Percentiles rank a stretch among this genome's conserved stretches.
Evolutionary conservation across 1,140 invertebrate genomes (phyloP).

Genomic region (Drosophila subobscura): DNA sequence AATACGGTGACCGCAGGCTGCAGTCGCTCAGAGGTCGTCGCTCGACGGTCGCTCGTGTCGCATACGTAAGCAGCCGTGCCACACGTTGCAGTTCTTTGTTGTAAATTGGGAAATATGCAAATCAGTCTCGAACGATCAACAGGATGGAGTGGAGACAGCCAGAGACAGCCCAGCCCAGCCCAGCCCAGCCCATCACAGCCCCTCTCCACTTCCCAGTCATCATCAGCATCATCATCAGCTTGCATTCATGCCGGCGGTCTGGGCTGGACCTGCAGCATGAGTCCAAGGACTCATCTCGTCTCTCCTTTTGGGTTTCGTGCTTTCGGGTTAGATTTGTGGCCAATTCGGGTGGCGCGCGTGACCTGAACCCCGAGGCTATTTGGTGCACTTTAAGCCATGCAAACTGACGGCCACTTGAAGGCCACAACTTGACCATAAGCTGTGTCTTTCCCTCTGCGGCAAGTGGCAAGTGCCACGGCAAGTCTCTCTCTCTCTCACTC

Average conservation of each 20-base stretch:
- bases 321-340: constrained; percentile 57
- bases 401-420: constrained; percentile 50
- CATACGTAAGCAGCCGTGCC: constrained; percentile 62
- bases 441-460: constrained; percentile 1
- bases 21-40: constrained; percentile 51
- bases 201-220: too few relatives aligned
- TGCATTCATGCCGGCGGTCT: constrained; percentile 30
- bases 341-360: constrained; percentile 54
- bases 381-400: constrained; percentile 25
- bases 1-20: constrained; percentile 52
- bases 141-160: constrained; percentile 3
- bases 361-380: constrained; percentile 18
- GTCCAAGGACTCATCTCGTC: too few relatives aligned
- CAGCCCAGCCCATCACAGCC: not conserved
- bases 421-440: constrained; percentile 46
- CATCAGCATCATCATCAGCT: constrained; percentile 46
- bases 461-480: not conserved
- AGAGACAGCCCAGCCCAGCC: not conserved
- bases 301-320: not conserved
- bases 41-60: constrained; percentile 51
- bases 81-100: constrained; percentile 78
- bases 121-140: constrained; percentile 63
- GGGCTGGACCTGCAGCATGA: too few relatives aligned
- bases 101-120: constrained; percentile 78
- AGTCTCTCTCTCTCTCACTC: not conserved